These are phyloP conservation scores for Seriola dumerili DNA, from an alignment of 2,113 vertebrate genomes.

Conservation along the genomic window DNA sequence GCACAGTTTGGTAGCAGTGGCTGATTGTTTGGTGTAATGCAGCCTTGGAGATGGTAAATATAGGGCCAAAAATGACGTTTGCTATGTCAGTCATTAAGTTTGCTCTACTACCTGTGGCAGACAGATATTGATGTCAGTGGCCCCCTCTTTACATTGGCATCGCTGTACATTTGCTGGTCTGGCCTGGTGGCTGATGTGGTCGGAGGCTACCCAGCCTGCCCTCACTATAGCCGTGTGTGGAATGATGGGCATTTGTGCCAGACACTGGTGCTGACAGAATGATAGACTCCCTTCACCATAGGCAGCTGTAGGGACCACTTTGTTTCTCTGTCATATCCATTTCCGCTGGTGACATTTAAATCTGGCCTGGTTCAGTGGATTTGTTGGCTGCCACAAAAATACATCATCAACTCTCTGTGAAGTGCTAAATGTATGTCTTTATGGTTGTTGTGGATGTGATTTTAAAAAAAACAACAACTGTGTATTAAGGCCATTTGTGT, in stretches of 20 bases:
- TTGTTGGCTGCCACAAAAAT: not conserved
- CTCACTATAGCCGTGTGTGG: conserved; percentile 18
- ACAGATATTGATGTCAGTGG: not conserved
- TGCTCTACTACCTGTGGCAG: conserved; percentile 8
- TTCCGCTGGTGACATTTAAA: conserved; percentile 20
- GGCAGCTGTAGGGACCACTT: conserved; percentile 23
- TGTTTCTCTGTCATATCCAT: conserved; percentile 23
- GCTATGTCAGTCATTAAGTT: not conserved
- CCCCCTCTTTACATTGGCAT: not conserved
- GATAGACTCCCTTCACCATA: conserved; percentile 12
- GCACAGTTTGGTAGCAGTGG: conserved; percentile 10
- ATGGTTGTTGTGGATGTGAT: not conserved
- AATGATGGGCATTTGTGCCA: conserved; percentile 44
- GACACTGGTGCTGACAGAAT: conserved; percentile 42
- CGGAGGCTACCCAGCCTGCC: conserved; percentile 14
- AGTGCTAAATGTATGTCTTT: not conserved
- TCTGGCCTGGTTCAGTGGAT: not conserved
- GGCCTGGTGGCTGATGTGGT: not conserved
- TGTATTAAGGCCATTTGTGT: not conserved
- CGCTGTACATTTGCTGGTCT: not conserved
- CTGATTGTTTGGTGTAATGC: conserved; percentile 24
- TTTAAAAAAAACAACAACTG: too few species aligned
- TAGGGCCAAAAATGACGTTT: not conserved
- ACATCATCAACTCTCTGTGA: not conserved
- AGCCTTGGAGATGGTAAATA: conserved; percentile 1